phyloP scores from a whole-genome alignment of 2,113 vertebrate genomes.

The Cyprinodon variegatus region DNA sequence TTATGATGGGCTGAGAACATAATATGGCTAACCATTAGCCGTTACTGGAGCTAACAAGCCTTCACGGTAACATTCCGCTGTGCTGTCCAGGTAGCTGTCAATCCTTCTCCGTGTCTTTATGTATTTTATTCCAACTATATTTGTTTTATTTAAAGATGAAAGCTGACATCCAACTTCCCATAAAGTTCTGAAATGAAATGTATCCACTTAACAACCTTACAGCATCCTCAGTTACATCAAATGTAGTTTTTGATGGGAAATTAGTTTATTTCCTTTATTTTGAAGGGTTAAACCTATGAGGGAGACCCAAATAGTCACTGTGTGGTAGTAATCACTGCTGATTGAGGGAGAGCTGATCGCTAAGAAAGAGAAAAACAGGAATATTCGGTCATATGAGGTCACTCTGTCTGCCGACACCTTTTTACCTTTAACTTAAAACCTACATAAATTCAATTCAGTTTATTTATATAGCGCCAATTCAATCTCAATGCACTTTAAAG shows the following conservation, averaged over 20 bases:
- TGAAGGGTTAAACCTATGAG: neutral
- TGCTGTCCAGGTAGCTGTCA: constrained; percentile 48
- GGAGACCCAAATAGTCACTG: constrained; percentile 2
- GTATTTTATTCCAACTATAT: neutral
- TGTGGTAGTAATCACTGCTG: constrained; percentile 3
- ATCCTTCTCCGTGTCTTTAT: neutral
- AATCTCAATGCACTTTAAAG: too few relatives aligned
- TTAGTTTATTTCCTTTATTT: neutral
- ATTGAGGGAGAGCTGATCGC: constrained; percentile 10
- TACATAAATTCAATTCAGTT: neutral
- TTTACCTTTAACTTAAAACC: neutral
- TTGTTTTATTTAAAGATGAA: neutral
- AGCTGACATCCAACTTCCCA: neutral
- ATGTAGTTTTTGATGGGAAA: neutral
- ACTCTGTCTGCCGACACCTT: neutral
- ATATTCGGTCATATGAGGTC: constrained; percentile 18
- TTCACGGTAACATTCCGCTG: constrained; percentile 51
- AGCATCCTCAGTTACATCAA: neutral
- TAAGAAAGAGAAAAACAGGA: neutral
- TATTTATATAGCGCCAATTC: too few relatives aligned
- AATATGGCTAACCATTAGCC: constrained; percentile 50
- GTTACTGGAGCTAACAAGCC: constrained; percentile 48
- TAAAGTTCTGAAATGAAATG: neutral
- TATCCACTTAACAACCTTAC: neutral
- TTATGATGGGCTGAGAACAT: neutral